These are phyloP conservation scores for Seira sanloemensis DNA, from an alignment of 2,888 invertebrate species.

Conservation along the genomic window DNA sequence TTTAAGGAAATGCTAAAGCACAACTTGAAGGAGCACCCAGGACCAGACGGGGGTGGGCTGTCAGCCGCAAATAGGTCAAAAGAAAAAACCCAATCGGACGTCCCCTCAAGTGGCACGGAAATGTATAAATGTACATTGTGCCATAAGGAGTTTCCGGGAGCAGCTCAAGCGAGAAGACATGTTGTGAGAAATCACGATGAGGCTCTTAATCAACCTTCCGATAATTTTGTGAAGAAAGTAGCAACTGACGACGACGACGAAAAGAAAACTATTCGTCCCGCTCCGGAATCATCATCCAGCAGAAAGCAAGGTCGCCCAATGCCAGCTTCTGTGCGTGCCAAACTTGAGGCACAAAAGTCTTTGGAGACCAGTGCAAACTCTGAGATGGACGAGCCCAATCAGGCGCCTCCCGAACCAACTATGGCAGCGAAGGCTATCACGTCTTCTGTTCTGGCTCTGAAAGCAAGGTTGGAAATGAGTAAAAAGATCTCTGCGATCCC, in stretches of 20 bases:
- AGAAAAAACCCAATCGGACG: background rate
- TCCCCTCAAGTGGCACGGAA: background rate
- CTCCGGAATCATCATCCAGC: background rate
- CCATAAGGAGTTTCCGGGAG: background rate
- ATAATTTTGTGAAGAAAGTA: background rate
- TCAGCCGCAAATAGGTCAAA: constrained; percentile 25
- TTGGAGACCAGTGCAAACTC: background rate
- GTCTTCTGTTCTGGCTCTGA: too few species aligned
- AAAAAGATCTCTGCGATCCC: background rate
- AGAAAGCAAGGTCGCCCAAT: constrained; percentile 15
- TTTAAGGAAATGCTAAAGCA: constrained; percentile 48
- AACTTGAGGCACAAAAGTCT: background rate
- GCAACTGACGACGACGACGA: background rate
- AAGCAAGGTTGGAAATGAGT: too few species aligned
- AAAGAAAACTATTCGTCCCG: background rate
- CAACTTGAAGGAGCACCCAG: constrained; percentile 41
- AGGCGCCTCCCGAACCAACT: too few species aligned
- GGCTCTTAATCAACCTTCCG: background rate
- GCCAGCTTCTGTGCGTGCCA: constrained; percentile 28
- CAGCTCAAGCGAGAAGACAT: background rate
- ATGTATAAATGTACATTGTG: background rate
- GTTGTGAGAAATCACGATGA: background rate
- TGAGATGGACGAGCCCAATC: background rate
- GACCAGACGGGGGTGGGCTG: constrained; percentile 6
- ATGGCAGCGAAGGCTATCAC: too few species aligned